Percentiles rank a stretch among this genome's conserved stretches.
Conservation (phyloP, 2,113 vertebrate genomes). For the Megaceryle torquata region DNA sequence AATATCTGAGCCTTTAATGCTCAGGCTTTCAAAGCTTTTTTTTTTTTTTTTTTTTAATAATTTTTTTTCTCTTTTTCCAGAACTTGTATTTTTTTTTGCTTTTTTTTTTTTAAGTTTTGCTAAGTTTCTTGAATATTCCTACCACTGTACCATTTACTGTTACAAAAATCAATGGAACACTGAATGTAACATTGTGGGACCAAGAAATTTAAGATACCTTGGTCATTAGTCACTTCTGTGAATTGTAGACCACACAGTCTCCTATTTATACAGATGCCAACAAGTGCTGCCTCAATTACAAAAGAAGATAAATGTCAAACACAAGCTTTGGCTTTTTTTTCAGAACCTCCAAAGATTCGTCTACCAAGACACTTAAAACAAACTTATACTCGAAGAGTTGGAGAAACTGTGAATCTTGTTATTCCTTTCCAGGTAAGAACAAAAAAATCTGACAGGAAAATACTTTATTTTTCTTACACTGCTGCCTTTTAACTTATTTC, state of each 20-base stretch:
- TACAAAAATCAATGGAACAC: not conserved
- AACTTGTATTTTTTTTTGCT: not conserved
- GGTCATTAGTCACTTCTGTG: not conserved
- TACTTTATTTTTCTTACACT: not conserved
- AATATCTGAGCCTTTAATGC: not conserved
- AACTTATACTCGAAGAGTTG: slow-evolving; percentile 91
- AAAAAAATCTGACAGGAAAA: not conserved
- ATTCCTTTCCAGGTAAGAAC: slow-evolving; percentile 91
- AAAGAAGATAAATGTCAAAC: not conserved
- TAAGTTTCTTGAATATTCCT: not conserved
- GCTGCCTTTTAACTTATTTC: not conserved
- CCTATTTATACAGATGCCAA: not conserved
- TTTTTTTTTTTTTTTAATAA: not conserved
- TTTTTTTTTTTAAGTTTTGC: not conserved
- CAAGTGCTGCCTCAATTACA: not conserved
- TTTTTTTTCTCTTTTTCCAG: not conserved
- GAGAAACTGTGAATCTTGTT: slow-evolving; percentile 94
- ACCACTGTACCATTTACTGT: not conserved
- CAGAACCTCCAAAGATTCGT: slow-evolving; percentile 95
- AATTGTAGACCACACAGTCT: not conserved
- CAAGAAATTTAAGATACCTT: not conserved
- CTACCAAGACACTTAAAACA: slow-evolving; percentile 95
- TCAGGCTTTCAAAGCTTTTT: not conserved
- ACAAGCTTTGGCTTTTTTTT: not conserved
- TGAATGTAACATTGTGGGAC: not conserved